Evolutionary conservation across 2,888 invertebrate genomes (phyloP).

Genomic region (Drosophila stalkeri): DNA sequence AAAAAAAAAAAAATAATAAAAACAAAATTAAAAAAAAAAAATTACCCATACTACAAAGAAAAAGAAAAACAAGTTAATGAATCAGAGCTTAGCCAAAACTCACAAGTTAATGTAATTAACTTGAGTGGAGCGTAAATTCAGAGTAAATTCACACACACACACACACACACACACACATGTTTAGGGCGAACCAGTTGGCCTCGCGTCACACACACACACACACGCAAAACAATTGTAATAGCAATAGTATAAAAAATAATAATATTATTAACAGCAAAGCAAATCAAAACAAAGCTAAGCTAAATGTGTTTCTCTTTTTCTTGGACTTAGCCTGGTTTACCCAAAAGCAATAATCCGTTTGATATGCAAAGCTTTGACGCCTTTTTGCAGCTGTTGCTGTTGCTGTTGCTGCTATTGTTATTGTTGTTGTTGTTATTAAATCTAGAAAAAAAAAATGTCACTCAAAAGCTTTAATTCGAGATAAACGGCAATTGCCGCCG

Average conservation of each 20-base stretch:
- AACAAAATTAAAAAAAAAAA: neutral
- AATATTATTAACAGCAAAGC: neutral
- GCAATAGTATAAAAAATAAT: constrained; percentile 10
- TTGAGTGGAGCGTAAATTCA: neutral
- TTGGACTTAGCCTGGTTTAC: constrained; percentile 27
- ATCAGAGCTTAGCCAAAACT: constrained; percentile 29
- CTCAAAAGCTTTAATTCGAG: neutral
- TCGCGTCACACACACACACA: constrained; percentile 35
- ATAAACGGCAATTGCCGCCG: constrained; percentile 9
- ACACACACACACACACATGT: constrained; percentile 1
- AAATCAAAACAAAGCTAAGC: constrained; percentile 18
- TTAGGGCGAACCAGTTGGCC: constrained; percentile 52
- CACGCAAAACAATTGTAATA: constrained; percentile 42
- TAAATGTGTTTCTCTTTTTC: constrained; percentile 13
- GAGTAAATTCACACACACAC: constrained; percentile 14
- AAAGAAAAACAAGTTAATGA: constrained; percentile 19
- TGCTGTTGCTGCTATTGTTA: neutral
- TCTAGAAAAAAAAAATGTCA: neutral
- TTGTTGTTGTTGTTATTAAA: neutral
- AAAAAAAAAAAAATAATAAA: neutral
- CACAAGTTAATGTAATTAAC: neutral
- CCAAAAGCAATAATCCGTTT: constrained; percentile 32
- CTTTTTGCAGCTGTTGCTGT: neutral
- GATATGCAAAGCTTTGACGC: constrained; percentile 15
- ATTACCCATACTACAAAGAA: neutral